Base-by-base conservation (phyloP, 2,113 vertebrate species). In the Orycteropus afer region DNA sequence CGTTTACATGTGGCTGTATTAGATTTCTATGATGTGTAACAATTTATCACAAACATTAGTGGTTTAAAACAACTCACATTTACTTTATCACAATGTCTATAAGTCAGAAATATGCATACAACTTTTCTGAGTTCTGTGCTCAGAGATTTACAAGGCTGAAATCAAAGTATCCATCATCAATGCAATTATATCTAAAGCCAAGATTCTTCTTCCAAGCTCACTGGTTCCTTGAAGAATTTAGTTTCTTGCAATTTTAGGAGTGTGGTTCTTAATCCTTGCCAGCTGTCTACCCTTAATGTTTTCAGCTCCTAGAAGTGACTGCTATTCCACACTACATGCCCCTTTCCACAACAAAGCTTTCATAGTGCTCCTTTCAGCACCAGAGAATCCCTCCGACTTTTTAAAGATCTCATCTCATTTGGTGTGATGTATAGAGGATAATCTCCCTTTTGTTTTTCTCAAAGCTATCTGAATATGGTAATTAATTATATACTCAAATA, bases 291-390 rank as follows among this genome's bases (percentile, higher is more conserved):
- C 2, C 15, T 17, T 23, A 53, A 5, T n/a, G 0, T 18, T 65
- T 18, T 93, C 3, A n/a, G 32, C 12, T n/a, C 0, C 12, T 13
- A 34, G 0, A 17, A 12, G 1, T 5, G 34, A 25, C 25, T 6
- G 10, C 10, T 12, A 7, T n/a, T 69, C 27, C 49, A 29, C 61
- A 22, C 15, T 22, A 49, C 10, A 12, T 74, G 55, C 5, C 15
- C 1, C 1, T 49, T 3, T 42, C 27, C 45, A 79, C 27, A 10
- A 5, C 12, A 45, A 13, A 42, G 42, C 17, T 45, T 84, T 92
- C 23, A 23, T 49, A 78, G 76, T 91, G 37, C 5, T 40, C 27
- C n/a, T 69, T 69, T 47, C 6, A 27, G 7, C 14, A 53, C 51
- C 17, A 13, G 40, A 81, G 9, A 69, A 7, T 57, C 22, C 12